Conservation (phyloP, 1,140 invertebrate species). For the Pseudoatta argentina region DNA sequence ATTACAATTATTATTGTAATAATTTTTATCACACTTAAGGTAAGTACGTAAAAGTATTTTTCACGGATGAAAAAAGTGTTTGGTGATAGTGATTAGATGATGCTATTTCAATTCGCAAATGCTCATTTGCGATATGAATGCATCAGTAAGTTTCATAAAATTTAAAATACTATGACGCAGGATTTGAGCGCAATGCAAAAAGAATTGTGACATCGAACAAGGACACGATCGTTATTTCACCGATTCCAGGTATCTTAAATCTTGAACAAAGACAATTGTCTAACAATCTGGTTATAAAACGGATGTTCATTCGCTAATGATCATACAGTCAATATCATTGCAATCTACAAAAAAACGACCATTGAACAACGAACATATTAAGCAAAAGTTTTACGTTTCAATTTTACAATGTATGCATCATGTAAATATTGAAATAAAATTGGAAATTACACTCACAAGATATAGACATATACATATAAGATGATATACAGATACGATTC, state of each 20-base stretch:
- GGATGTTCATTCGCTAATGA: neutral
- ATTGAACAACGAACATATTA: no score
- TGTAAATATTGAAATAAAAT: slow-evolving; percentile 2
- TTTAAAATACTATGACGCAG: slow-evolving; percentile 14
- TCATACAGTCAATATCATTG: slow-evolving; percentile 6
- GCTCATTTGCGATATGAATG: neutral
- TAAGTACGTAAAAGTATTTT: neutral
- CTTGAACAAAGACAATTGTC: slow-evolving; percentile 32
- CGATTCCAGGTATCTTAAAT: slow-evolving; percentile 23
- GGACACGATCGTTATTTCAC: slow-evolving; percentile 13
- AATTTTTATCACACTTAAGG: neutral
- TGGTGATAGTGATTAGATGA: neutral
- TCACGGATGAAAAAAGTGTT: neutral
- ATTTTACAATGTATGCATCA: neutral
- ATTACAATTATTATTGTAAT: neutral
- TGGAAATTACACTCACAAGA: neutral
- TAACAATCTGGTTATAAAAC: slow-evolving; percentile 5
- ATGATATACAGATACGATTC: no score
- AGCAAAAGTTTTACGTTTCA: neutral
- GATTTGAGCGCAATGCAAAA: neutral
- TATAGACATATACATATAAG: neutral
- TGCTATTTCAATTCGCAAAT: neutral
- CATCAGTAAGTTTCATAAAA: slow-evolving; percentile 18
- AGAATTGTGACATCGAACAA: neutral
- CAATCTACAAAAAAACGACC: neutral